Evolutionary conservation across 2,888 invertebrate genomes (phyloP), one percentile per base, ranked within the genome.

Genomic region (Dryococelus australis): DNA sequence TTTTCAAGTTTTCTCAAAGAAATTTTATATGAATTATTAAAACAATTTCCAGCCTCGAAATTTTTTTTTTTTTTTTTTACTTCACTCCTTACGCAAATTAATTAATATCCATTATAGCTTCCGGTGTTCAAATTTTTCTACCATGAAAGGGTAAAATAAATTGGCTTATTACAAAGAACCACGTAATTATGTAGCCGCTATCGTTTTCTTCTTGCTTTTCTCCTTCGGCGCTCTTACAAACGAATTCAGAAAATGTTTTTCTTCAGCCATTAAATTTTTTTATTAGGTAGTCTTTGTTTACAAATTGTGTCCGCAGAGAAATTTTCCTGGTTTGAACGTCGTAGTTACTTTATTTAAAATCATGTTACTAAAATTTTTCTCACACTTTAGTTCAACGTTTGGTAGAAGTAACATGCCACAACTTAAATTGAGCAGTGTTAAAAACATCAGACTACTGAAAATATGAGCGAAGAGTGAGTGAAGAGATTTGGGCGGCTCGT

Each of bases 161-260:
- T 83, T 83, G 83, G 35, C 83, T 83, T 28, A 83, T 83, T 24
- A 83, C 35, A 83, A 83, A 83, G 83, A 83, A 35, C 83, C 83
- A 24, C 35, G n/a, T 28, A 83, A 83, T 83, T 43, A 10, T 24
- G 20, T 65, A 65, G 65, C 1, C 65, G n/a, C 20, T 65, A 65
- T 65, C 65, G 16, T 9, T n/a, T 65, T n/a, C 20, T 24, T 24
- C n/a, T 65, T 24, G 24, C 13, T 65, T 20, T n/a, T n/a, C 0
- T 65, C 65, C 65, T 12, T 65, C 16, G 24, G n/a, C 65, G 8
- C 65, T 1, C n/a, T 65, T 3, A 9, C 65, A 65, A 65, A 65
- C 65, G 8, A 16, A 47, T 65, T 20, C 20, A 65, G n/a, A n/a
- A 65, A 24, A 16, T 5, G 0, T 65, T 65, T 65, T 24, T 2